phyloP scores from a whole-genome alignment of 2,888 invertebrate species.

The Cerceris ruficornis region DNA sequence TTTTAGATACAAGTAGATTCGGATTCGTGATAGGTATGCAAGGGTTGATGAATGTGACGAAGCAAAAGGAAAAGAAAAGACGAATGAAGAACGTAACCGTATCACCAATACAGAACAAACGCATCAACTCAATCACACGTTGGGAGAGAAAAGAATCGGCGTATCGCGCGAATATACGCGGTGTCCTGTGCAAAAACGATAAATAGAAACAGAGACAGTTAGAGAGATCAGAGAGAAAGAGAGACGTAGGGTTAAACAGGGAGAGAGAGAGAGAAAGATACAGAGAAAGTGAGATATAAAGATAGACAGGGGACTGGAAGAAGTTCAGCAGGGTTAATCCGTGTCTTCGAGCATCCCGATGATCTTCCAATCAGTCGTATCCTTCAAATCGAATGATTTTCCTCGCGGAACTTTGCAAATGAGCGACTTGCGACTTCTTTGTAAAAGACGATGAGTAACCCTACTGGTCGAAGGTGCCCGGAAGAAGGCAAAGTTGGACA shows the following conservation, averaged over 20 bases:
- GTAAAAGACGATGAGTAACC: constrained; percentile 19
- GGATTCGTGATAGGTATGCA: not conserved
- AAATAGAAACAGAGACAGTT: constrained; percentile 6
- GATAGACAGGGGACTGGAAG: constrained; percentile 9
- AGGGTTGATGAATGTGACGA: not conserved
- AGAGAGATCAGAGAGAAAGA: too few species aligned
- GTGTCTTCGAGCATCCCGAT: not conserved
- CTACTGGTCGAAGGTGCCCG: constrained; percentile 1
- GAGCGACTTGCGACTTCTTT: not conserved
- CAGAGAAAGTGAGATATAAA: not conserved
- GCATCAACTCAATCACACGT: constrained; percentile 51
- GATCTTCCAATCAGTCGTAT: constrained; percentile 9
- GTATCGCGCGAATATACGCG: constrained; percentile 29
- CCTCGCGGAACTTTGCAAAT: too few species aligned
- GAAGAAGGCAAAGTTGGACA: constrained; percentile 34
- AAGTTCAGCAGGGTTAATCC: constrained; percentile 29
- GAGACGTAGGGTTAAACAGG: too few species aligned
- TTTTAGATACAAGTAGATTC: not conserved
- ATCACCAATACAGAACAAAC: constrained; percentile 45
- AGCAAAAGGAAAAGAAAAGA: constrained; percentile 21
- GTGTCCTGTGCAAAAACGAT: constrained; percentile 36
- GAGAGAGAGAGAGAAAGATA: not conserved
- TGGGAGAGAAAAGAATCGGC: constrained; percentile 46
- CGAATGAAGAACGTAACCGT: constrained; percentile 43
- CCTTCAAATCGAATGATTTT: not conserved